A percentile compares a stretch with the other conserved stretches of the same genome.
Evolutionary conservation across 2,113 vertebrate genomes (phyloP).

Genomic region (Anolis sagrei): DNA sequence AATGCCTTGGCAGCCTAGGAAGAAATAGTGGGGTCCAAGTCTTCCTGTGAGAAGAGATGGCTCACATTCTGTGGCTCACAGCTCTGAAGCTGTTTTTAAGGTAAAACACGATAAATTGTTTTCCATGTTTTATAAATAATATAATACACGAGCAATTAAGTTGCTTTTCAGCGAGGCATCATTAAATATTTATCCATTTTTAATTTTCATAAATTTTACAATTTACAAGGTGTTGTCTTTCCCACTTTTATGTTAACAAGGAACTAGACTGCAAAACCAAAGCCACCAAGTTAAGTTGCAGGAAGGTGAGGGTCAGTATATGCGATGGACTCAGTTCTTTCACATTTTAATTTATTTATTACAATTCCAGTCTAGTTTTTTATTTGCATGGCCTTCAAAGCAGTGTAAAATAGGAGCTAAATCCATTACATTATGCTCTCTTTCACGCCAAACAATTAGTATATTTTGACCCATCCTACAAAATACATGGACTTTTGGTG

Average conservation of each 20-base stretch:
- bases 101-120: constrained; percentile 60
- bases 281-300: constrained; percentile 41
- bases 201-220: constrained; percentile 78
- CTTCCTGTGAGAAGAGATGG: neutral
- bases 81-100: constrained; percentile 37
- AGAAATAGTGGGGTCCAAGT: accelerated
- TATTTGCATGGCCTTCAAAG: neutral
- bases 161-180: constrained; percentile 62
- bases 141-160: constrained; percentile 66
- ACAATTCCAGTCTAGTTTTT: neutral
- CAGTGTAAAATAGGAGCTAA: too few species aligned
- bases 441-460: too few species aligned
- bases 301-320: constrained; percentile 27
- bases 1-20: neutral
- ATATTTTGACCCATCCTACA: too few species aligned
- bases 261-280: constrained; percentile 14
- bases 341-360: neutral
- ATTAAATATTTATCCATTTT: constrained; percentile 71
- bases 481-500: too few species aligned
- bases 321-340: neutral
- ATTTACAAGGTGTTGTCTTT: constrained; percentile 70
- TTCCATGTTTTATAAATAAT: constrained; percentile 60
- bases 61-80: constrained; percentile 18
- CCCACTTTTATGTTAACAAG: constrained; percentile 58
- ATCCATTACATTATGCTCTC: too few species aligned